A percentile compares a stretch with the other conserved stretches of the same genome.
These are phyloP conservation scores for Allenopithecus nigroviridis DNA, from an alignment of 2,797 vertebrate genomes.

Conservation along the genomic window DNA sequence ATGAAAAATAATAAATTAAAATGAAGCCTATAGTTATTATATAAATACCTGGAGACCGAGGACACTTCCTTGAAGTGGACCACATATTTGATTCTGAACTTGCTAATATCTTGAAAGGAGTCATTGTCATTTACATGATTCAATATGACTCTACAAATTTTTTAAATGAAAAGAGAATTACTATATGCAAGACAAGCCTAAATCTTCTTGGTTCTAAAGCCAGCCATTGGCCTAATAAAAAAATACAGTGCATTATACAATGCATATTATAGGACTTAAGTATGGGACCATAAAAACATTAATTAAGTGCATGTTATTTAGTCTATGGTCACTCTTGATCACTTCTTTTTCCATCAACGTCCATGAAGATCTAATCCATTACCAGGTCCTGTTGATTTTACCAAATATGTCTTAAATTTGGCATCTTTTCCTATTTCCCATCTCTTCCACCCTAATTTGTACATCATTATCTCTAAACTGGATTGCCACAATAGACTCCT, in stretches of 20 bases:
- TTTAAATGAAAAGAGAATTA: neutral
- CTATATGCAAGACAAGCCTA: neutral
- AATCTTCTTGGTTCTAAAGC: neutral
- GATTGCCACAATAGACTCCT: neutral
- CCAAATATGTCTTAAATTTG: neutral
- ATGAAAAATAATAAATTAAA: neutral
- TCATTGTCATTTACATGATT: neutral
- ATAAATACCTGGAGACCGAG: neutral
- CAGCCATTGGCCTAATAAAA: neutral
- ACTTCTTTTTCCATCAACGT: neutral
- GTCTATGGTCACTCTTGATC: neutral
- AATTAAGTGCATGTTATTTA: neutral
- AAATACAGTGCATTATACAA: neutral
- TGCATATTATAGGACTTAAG: neutral
- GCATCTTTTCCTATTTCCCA: neutral
- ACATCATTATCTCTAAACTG: neutral
- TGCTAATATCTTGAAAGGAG: neutral
- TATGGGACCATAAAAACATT: neutral
- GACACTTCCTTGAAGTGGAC: neutral
- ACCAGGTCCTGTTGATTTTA: neutral
- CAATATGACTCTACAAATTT: neutral
- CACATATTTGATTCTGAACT: neutral
- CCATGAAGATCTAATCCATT: neutral
- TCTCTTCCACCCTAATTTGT: neutral
- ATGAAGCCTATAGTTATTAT: neutral